These are phyloP conservation scores for Bungarus multicinctus DNA, from an alignment of 2,113 vertebrate species.

Conservation along the genomic window DNA sequence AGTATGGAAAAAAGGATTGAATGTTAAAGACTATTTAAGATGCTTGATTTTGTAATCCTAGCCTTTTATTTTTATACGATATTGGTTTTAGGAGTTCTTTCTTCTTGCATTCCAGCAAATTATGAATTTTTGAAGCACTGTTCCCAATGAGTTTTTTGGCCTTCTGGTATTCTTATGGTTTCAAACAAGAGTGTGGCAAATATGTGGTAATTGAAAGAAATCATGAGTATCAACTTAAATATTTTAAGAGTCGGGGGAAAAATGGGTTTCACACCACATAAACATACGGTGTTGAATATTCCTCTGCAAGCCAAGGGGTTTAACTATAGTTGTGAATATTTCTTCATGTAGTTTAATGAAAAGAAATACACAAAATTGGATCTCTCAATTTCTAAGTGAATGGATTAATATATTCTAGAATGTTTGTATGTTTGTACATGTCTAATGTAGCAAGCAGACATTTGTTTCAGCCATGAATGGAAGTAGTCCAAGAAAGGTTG, in stretches of 20 bases:
- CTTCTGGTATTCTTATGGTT: neutral
- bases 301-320: neutral
- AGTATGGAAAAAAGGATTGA: neutral
- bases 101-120: neutral
- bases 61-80: neutral
- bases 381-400: neutral
- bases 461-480: neutral
- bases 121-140: neutral
- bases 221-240: neutral
- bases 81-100: neutral
- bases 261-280: neutral
- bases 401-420: neutral
- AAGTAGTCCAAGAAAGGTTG: neutral
- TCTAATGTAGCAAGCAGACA: neutral
- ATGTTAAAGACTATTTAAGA: neutral
- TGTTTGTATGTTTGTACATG: neutral
- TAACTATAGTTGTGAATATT: neutral
- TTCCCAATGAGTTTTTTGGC: no score
- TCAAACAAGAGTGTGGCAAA: neutral
- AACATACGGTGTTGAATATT: neutral
- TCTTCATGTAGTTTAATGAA: neutral
- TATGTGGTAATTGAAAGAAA: neutral
- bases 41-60: neutral
- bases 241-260: rapidly evolving
- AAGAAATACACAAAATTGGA: neutral